phyloP scores from a whole-genome alignment of 2,797 vertebrate genomes.

The Potorous gilbertii region DNA sequence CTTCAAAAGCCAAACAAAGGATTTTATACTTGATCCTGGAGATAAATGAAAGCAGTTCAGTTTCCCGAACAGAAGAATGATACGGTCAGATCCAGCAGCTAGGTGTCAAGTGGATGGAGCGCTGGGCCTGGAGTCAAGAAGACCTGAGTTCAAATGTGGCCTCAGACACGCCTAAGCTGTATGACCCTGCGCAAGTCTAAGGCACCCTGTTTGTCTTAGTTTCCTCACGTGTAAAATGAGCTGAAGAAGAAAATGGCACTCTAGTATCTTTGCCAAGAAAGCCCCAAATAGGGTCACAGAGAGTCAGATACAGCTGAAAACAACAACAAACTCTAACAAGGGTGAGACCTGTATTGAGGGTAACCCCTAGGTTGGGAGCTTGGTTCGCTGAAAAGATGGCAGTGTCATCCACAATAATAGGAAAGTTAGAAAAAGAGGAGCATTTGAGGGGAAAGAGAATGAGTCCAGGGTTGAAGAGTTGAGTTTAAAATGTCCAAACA shows the following conservation, averaged over 20 bases:
- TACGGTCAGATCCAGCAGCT: too few species aligned
- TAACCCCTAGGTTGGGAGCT: background rate
- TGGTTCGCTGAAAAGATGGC: too few species aligned
- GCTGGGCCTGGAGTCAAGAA: background rate
- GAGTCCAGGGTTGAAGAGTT: too few species aligned
- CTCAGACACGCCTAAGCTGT: background rate
- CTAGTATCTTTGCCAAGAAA: background rate
- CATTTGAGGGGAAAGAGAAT: background rate
- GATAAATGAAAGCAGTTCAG: background rate
- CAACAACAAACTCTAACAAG: background rate
- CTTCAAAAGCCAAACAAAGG: too few species aligned
- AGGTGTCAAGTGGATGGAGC: background rate
- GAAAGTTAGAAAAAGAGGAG: background rate
- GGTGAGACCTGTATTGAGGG: background rate
- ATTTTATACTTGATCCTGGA: background rate
- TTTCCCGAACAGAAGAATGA: background rate
- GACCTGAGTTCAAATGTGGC: background rate
- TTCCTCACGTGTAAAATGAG: background rate
- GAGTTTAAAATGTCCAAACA: background rate
- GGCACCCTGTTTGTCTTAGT: background rate
- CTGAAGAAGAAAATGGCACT: background rate
- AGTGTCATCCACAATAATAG: fast-evolving
- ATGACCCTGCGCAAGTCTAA: background rate
- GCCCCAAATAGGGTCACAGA: background rate
- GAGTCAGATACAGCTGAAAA: background rate